phyloP scores from a whole-genome alignment of 2,113 vertebrate genomes.

The Glaucomys volans region DNA sequence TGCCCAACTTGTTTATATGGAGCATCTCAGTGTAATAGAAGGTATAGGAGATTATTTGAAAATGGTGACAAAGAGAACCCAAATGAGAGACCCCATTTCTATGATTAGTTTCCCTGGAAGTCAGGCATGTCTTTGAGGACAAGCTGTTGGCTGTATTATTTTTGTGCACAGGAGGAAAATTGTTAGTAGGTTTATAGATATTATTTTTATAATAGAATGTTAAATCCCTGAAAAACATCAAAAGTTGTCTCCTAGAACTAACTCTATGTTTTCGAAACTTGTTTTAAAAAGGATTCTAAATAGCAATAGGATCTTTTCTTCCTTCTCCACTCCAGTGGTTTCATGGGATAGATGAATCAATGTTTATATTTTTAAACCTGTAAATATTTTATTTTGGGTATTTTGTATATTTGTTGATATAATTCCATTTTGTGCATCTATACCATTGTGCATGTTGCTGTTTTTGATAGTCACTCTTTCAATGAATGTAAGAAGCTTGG shows the following conservation, averaged over 20 bases:
- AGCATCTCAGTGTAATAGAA: neutral
- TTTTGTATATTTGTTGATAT: constrained; percentile 88
- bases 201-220: constrained; percentile 83
- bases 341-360: constrained; percentile 85
- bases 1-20: constrained; percentile 37
- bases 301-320: constrained; percentile 85
- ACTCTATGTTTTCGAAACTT: constrained; percentile 75
- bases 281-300: constrained; percentile 81
- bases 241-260: constrained; percentile 75
- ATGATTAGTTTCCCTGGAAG: constrained; percentile 67
- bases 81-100: constrained; percentile 49
- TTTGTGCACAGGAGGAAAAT: constrained; percentile 74
- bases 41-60: constrained; percentile 66
- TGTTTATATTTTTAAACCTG: constrained; percentile 89
- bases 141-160: constrained; percentile 67
- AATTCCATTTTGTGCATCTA: constrained; percentile 84
- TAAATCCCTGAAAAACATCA: constrained; percentile 74
- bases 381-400: constrained; percentile 90
- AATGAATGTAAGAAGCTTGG: constrained; percentile 86
- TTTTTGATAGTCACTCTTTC: constrained; percentile 86
- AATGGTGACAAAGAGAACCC: constrained; percentile 59
- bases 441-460: constrained; percentile 85
- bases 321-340: constrained; percentile 74
- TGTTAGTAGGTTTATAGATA: constrained; percentile 69
- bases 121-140: constrained; percentile 56